phyloP scores from a whole-genome alignment of 2,797 vertebrate genomes.

The Corythornis leucogaster region DNA sequence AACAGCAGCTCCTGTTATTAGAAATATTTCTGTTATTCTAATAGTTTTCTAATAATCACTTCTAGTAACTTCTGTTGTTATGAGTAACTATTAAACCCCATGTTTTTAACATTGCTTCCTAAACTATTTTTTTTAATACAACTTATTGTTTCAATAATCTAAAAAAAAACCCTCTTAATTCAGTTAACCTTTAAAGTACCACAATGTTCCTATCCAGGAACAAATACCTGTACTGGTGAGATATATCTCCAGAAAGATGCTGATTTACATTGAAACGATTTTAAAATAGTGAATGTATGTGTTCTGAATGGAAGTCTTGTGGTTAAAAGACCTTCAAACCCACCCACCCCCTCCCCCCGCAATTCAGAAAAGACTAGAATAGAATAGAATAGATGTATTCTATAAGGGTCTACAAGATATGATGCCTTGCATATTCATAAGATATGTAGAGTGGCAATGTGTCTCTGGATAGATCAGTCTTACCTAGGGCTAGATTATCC shows the following conservation, averaged over 20 bases:
- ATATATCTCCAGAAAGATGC: neutral
- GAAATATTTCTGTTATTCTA: neutral
- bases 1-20: neutral
- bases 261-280: neutral
- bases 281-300: neutral
- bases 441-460: neutral
- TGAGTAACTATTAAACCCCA: neutral
- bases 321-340: neutral
- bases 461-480: neutral
- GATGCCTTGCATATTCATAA: neutral
- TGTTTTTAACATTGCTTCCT: neutral
- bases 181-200: neutral
- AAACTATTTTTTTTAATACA: neutral
- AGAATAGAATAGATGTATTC: neutral
- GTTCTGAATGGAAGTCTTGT: neutral
- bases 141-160: neutral
- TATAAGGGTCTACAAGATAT: neutral
- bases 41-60: neutral
- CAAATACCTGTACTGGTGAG: neutral
- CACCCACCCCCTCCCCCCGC: too few species aligned
- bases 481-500: neutral
- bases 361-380: neutral
- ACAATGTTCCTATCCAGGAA: neutral
- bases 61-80: neutral
- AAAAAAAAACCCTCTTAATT: fast-evolving